Evolutionary conservation across 1,140 invertebrate species (phyloP).

Genomic region (Drosophila pruinosa): DNA sequence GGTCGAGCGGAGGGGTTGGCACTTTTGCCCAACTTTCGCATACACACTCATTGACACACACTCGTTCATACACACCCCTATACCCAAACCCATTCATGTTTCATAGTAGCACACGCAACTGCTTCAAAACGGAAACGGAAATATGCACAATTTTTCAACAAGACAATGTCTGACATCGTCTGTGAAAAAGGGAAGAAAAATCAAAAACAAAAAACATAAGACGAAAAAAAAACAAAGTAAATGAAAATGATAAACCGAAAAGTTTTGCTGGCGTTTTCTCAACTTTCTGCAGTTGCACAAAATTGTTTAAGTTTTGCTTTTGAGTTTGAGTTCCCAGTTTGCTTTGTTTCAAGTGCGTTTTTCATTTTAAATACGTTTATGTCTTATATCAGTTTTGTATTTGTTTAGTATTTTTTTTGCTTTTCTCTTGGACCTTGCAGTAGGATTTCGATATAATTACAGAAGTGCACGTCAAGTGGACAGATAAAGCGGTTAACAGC

Average conservation of each 20-base stretch:
- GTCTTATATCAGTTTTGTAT: not conserved
- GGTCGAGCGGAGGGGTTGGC: slow-evolving; percentile 30
- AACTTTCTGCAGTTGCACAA: slow-evolving; percentile 51
- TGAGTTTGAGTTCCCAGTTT: slow-evolving; percentile 36
- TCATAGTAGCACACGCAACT: slow-evolving; percentile 16
- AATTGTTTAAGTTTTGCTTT: slow-evolving; percentile 49
- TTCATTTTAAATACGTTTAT: slow-evolving; percentile 25
- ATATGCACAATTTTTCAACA: slow-evolving; percentile 55
- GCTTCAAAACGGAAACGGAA: slow-evolving; percentile 43
- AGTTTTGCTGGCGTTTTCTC: slow-evolving; percentile 40
- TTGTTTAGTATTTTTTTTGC: not conserved
- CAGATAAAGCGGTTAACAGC: slow-evolving; percentile 28
- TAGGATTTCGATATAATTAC: slow-evolving; percentile 27
- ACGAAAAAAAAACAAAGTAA: slow-evolving; percentile 1
- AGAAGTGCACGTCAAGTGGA: slow-evolving; percentile 41
- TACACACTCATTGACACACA: slow-evolving; percentile 36
- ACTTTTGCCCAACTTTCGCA: slow-evolving; percentile 3
- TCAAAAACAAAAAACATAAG: not conserved
- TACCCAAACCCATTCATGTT: not conserved
- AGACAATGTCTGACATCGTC: slow-evolving; percentile 42
- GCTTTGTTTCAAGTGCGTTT: slow-evolving; percentile 37
- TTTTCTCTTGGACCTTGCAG: not conserved
- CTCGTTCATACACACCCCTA: not conserved
- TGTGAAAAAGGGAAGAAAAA: slow-evolving; percentile 5
- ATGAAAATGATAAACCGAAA: slow-evolving; percentile 50